Conservation (phyloP, 2,888 invertebrate genomes). For the Drosophila ustulata region DNA sequence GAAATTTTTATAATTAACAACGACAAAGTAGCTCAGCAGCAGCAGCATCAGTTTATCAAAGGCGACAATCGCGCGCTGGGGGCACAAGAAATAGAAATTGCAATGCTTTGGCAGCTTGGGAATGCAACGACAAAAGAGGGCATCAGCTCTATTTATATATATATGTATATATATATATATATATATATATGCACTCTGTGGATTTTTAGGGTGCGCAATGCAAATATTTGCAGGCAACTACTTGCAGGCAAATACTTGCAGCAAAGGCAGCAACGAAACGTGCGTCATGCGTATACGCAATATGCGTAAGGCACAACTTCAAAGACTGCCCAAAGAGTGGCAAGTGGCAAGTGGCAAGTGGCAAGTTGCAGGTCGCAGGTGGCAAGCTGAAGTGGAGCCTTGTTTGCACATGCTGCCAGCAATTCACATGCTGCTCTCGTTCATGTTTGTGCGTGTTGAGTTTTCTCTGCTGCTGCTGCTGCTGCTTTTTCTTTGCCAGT, state of each 20-base stretch:
- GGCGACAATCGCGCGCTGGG: slow-evolving; percentile 67
- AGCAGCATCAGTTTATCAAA: slow-evolving; percentile 72
- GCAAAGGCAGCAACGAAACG: slow-evolving; percentile 28
- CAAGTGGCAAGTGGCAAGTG: slow-evolving; percentile 15
- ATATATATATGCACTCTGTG: background rate
- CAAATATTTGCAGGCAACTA: slow-evolving; percentile 79
- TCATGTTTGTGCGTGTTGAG: slow-evolving; percentile 51
- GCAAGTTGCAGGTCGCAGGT: slow-evolving; percentile 1
- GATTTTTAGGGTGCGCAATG: slow-evolving; percentile 67
- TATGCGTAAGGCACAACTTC: slow-evolving; percentile 67
- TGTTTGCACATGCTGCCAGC: slow-evolving; percentile 73
- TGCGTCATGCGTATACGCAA: slow-evolving; percentile 71
- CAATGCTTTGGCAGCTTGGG: slow-evolving; percentile 39
- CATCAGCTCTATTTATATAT: slow-evolving; percentile 24
- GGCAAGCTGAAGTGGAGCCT: slow-evolving; percentile 25
- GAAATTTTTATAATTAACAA: slow-evolving; percentile 77
- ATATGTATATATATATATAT: slow-evolving; percentile 15
- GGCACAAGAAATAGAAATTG: slow-evolving; percentile 58
- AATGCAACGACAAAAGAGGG: slow-evolving; percentile 47
- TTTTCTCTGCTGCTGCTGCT: slow-evolving; percentile 21
- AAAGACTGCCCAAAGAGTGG: slow-evolving; percentile 32
- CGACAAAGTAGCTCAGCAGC: slow-evolving; percentile 74
- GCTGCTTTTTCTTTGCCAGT: slow-evolving; percentile 25
- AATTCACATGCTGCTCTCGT: slow-evolving; percentile 37
- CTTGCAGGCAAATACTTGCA: slow-evolving; percentile 41